phyloP scores from a whole-genome alignment of 2,888 invertebrate species.

The Cantharis rufa region DNA sequence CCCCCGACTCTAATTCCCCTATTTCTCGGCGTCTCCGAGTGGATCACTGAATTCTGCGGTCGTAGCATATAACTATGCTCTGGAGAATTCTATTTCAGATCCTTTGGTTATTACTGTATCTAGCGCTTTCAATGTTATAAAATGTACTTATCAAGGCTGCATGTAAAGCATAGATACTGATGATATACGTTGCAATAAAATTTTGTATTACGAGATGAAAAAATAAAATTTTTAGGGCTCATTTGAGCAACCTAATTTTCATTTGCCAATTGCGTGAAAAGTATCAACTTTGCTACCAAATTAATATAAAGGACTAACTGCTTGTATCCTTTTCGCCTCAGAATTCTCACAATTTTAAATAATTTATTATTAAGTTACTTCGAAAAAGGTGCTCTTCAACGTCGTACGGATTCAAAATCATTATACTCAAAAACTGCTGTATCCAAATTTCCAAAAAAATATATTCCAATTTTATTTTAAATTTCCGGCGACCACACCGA shows the following conservation, averaged over 20 bases:
- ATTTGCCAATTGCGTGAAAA: neutral
- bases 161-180: neutral
- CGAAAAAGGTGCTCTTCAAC: too few relatives aligned
- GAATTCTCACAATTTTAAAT: neutral
- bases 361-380: too few relatives aligned
- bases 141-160: slow-evolving; percentile 14
- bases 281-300: too few relatives aligned
- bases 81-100: slow-evolving; percentile 30
- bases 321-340: too few relatives aligned
- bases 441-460: too few relatives aligned
- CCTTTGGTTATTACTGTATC: slow-evolving; percentile 28
- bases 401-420: too few relatives aligned
- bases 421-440: too few relatives aligned
- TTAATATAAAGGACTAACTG: neutral
- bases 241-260: neutral
- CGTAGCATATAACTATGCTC: slow-evolving; percentile 30
- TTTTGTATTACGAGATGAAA: neutral
- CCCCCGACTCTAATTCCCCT: slow-evolving; percentile 29
- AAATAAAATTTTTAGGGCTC: neutral
- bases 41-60: slow-evolving; percentile 28
- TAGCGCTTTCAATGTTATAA: slow-evolving; percentile 22
- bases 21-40: slow-evolving; percentile 23
- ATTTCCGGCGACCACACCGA: too few relatives aligned
- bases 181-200: neutral
- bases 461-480: too few relatives aligned